A percentile compares a stretch with the other conserved stretches of the same genome.
These are phyloP conservation scores for Suricata suricatta DNA, from an alignment of 2,113 vertebrate species.

Conservation along the genomic window DNA sequence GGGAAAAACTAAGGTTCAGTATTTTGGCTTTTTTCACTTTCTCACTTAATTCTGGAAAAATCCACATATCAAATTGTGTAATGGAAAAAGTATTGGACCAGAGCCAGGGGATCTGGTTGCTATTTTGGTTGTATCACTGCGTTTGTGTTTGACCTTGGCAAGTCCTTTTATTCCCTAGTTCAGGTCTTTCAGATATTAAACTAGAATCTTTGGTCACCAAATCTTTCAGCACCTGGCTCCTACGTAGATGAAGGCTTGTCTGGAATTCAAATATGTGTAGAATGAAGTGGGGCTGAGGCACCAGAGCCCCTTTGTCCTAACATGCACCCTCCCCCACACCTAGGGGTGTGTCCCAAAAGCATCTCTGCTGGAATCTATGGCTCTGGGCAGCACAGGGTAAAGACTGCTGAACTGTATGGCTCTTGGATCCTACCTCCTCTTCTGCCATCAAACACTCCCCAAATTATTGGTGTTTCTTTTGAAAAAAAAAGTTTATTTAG, in stretches of 20 bases:
- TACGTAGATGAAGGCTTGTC: background rate
- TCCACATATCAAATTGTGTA: background rate
- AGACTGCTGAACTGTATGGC: background rate
- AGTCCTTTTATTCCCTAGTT: background rate
- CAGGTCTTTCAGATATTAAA: background rate
- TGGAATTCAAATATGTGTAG: background rate
- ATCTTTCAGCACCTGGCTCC: background rate
- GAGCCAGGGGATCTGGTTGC: background rate
- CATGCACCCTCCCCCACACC: background rate
- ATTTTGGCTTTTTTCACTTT: constrained; percentile 27
- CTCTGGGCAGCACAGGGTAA: background rate
- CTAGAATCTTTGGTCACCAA: background rate
- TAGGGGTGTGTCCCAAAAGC: background rate
- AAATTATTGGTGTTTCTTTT: background rate
- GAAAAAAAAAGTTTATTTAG: no score
- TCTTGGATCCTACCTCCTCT: background rate
- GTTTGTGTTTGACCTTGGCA: constrained; percentile 37
- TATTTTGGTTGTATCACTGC: background rate
- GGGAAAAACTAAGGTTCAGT: background rate
- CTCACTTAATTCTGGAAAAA: constrained; percentile 31
- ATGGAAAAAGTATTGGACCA: background rate
- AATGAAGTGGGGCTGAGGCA: background rate
- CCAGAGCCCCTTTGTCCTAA: background rate
- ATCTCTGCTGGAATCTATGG: background rate
- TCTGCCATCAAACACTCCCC: background rate